phyloP scores from a whole-genome alignment of 2,888 invertebrate species.

The Sphaerophoria taeniata region DNA sequence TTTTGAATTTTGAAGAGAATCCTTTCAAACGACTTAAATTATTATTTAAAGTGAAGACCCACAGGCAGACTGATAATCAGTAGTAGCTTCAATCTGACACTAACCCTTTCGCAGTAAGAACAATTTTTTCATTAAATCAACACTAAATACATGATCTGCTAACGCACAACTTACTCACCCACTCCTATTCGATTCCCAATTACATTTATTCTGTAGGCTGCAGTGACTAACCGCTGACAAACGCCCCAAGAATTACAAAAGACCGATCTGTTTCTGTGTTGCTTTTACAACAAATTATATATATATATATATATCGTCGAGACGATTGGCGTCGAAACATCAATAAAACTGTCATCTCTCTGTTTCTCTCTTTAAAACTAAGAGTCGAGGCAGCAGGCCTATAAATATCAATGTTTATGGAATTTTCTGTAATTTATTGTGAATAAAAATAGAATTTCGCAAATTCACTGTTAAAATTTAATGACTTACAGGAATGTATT shows the following conservation, averaged over 20 bases:
- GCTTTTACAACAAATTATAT: no score
- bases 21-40: no score
- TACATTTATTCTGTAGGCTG: background rate
- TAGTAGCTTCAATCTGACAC: no score
- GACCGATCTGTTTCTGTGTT: background rate
- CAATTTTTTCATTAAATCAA: no score
- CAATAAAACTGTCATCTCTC: constrained; percentile 64
- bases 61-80: no score
- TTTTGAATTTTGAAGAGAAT: no score
- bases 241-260: constrained; percentile 6
- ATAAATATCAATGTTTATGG: constrained; percentile 34
- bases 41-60: no score
- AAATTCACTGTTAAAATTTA: constrained; percentile 39
- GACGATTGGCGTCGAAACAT: constrained; percentile 64
- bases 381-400: constrained; percentile 5
- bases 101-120: no score
- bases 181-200: background rate
- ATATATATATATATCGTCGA: no score
- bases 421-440: constrained; percentile 54
- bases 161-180: no score
- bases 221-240: constrained; percentile 20
- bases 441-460: constrained; percentile 53
- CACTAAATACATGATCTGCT: no score
- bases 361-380: constrained; percentile 26
- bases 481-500: background rate